phyloP scores from a whole-genome alignment of 2,888 invertebrate species.

The Harpagoxenus sublaevis region DNA sequence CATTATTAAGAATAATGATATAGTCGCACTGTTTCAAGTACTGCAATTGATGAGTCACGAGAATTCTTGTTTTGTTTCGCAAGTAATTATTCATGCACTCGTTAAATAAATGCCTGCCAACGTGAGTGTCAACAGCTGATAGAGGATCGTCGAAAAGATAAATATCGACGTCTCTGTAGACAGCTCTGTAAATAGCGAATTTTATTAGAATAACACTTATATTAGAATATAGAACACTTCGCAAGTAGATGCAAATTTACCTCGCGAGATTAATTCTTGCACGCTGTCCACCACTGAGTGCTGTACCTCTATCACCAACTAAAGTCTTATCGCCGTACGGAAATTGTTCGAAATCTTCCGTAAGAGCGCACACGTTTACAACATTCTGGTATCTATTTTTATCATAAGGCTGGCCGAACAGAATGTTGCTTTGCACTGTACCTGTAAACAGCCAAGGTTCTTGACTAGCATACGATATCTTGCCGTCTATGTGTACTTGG shows the following conservation, averaged over 20 bases:
- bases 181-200: slow-evolving; percentile 87
- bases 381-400: slow-evolving; percentile 87
- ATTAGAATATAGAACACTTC: not conserved
- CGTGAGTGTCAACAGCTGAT: slow-evolving; percentile 92
- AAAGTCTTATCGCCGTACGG: slow-evolving; percentile 91
- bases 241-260: slow-evolving; percentile 74
- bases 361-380: slow-evolving; percentile 89
- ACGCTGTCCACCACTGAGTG: slow-evolving; percentile 93
- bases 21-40: slow-evolving; percentile 90
- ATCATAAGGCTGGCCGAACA: slow-evolving; percentile 91
- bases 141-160: slow-evolving; percentile 94
- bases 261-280: slow-evolving; percentile 92
- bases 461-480: slow-evolving; percentile 91
- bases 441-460: slow-evolving; percentile 93
- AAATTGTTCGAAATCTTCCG: slow-evolving; percentile 90
- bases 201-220: not conserved
- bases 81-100: slow-evolving; percentile 91
- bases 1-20: slow-evolving; percentile 90
- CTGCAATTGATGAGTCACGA: slow-evolving; percentile 95
- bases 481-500: slow-evolving; percentile 88
- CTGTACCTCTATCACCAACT: slow-evolving; percentile 93
- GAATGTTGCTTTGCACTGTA: slow-evolving; percentile 92
- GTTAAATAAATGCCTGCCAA: slow-evolving; percentile 92
- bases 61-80: slow-evolving; percentile 90
- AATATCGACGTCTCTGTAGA: slow-evolving; percentile 92